A percentile compares a stretch with the other conserved stretches of the same genome.
Evolutionary conservation across 2,888 invertebrate genomes (phyloP).

Genomic region (Noctua janthina): DNA sequence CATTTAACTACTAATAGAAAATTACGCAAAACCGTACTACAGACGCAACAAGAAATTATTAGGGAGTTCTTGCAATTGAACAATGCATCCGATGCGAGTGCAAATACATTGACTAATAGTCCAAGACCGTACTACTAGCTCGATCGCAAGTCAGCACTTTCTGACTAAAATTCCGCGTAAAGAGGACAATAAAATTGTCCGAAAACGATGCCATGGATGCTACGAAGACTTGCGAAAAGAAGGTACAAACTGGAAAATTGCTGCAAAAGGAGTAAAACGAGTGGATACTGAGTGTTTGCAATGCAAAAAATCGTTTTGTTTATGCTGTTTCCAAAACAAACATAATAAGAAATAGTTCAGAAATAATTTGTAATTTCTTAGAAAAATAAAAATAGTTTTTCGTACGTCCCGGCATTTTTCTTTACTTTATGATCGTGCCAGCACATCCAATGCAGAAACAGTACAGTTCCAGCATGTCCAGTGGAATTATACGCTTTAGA

Average conservation of each 20-base stretch:
- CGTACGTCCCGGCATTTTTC: constrained; percentile 42
- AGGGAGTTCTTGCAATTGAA: no score
- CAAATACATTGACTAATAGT: constrained; percentile 51
- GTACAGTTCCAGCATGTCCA: constrained; percentile 40
- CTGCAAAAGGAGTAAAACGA: no score
- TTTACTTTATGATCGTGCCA: constrained; percentile 32
- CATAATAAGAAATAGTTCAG: constrained; percentile 2
- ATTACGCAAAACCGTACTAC: constrained; percentile 37
- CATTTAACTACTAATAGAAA: constrained; percentile 48
- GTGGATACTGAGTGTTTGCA: no score
- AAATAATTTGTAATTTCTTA: constrained; percentile 30
- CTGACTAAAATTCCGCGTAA: constrained; percentile 53
- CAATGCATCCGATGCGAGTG: constrained; percentile 12
- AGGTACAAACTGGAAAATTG: no score
- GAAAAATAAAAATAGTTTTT: constrained; percentile 38
- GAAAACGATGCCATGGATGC: constrained; percentile 19
- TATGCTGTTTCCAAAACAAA: background rate
- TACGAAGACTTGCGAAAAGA: no score
- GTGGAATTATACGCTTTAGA: constrained; percentile 34
- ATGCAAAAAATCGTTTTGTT: no score
- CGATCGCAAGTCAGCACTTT: constrained; percentile 50
- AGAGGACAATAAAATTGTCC: constrained; percentile 55
- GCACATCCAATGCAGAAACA: constrained; percentile 38
- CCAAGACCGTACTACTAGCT: constrained; percentile 54
- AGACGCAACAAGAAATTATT: constrained; percentile 23